Percentiles rank a stretch among this genome's conserved stretches.
Evolutionary conservation across 2,888 invertebrate species (phyloP).

Genomic region (Drosophila kuntzei): DNA sequence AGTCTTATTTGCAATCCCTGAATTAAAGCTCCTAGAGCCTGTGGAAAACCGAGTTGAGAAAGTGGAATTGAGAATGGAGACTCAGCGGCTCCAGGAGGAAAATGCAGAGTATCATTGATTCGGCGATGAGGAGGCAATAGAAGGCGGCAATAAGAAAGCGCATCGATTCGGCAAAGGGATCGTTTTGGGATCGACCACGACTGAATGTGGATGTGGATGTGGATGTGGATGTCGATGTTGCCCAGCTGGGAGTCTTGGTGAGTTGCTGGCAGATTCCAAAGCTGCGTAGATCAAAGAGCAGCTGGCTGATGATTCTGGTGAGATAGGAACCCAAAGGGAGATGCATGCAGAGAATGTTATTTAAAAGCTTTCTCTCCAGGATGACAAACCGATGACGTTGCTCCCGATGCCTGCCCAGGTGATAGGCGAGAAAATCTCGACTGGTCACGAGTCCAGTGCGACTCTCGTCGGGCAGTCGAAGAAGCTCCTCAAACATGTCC

Average conservation of each 20-base stretch:
- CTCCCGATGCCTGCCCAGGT: conserved; percentile 31
- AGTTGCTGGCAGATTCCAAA: conserved; percentile 54
- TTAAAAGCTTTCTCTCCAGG: conserved; percentile 49
- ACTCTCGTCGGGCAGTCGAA: conserved; percentile 24
- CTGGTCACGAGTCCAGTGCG: conserved; percentile 42
- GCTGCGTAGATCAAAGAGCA: conserved; percentile 53
- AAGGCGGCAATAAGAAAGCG: conserved; percentile 51
- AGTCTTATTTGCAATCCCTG: too few relatives aligned
- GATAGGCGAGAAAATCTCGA: conserved; percentile 39
- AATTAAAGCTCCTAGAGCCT: background rate
- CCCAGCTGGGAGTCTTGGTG: conserved; percentile 9
- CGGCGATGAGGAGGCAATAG: conserved; percentile 35
- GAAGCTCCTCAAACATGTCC: conserved; percentile 49
- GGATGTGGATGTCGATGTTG: conserved; percentile 1
- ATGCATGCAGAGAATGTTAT: conserved; percentile 63
- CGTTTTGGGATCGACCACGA: background rate
- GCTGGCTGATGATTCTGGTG: conserved; percentile 14
- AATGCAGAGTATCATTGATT: conserved; percentile 20
- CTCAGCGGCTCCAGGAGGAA: conserved; percentile 55
- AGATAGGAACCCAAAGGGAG: conserved; percentile 59
- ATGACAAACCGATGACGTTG: conserved; percentile 32
- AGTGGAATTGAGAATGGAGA: background rate
- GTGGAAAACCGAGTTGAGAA: conserved; percentile 28
- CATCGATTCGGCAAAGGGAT: conserved; percentile 40
- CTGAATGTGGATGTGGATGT: conserved; percentile 4